Evolutionary conservation across 2,113 vertebrate species (phyloP).

Genomic region (Axis porcinus): DNA sequence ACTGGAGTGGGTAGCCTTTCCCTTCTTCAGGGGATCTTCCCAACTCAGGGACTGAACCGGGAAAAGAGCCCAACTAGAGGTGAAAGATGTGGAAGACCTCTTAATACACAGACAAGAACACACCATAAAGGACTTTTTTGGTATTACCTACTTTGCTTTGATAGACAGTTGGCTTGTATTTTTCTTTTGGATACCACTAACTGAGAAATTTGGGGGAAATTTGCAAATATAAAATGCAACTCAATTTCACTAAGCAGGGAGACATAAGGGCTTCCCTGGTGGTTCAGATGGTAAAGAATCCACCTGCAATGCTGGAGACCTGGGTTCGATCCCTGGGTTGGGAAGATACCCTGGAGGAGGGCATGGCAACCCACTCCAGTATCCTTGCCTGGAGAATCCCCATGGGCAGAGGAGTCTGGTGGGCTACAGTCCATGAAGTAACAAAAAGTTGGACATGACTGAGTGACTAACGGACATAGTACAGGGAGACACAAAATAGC

Average conservation of each 20-base stretch:
- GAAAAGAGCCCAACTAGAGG: not conserved
- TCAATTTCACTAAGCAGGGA: not conserved
- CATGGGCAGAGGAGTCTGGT: not conserved
- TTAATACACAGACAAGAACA: not conserved
- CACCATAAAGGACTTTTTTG: not conserved
- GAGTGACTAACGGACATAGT: not conserved
- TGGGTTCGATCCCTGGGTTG: not conserved
- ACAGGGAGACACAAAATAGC: not conserved
- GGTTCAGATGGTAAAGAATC: not conserved
- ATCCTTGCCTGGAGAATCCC: not conserved
- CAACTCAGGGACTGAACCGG: rapidly evolving
- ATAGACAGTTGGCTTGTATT: not conserved
- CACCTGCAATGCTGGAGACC: not conserved
- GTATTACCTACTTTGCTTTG: not conserved
- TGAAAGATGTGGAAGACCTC: not conserved
- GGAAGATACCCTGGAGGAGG: not conserved
- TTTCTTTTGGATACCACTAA: not conserved
- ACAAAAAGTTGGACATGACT: not conserved
- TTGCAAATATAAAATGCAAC: not conserved
- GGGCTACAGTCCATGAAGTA: not conserved
- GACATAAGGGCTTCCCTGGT: not conserved
- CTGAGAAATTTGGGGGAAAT: not conserved
- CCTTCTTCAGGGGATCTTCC: not conserved
- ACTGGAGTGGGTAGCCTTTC: not conserved
- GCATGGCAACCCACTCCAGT: not conserved